These are phyloP conservation scores for Asarcornis scutulata DNA, from an alignment of 2,113 vertebrate genomes.

Conservation along the genomic window DNA sequence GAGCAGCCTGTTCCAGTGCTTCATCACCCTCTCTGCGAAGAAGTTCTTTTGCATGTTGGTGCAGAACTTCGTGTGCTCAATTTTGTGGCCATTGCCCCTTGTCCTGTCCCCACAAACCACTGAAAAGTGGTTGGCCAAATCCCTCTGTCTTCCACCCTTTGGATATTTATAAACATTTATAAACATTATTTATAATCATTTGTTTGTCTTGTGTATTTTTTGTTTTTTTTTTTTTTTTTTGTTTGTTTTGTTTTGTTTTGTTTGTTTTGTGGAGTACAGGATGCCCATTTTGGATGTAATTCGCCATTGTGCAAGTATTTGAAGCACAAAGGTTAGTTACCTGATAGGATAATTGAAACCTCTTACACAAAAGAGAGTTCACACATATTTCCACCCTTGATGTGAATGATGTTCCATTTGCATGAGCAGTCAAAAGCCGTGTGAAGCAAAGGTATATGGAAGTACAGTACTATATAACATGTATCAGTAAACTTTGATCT, in stretches of 20 bases:
- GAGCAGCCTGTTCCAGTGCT: no score
- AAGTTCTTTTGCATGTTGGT: no score
- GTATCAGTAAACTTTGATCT: background rate
- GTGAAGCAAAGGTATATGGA: background rate
- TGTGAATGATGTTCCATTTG: background rate
- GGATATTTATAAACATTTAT: no score
- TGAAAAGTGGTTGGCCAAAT: no score
- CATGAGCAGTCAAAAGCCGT: background rate
- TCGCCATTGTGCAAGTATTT: background rate
- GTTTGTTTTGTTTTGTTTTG: background rate
- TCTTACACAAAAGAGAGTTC: background rate
- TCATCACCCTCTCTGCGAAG: no score
- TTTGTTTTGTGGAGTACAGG: background rate
- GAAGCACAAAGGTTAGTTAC: background rate
- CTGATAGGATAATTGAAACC: background rate
- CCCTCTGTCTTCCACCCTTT: no score
- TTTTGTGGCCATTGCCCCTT: no score
- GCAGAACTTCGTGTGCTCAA: no score
- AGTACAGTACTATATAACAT: background rate
- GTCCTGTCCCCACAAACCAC: no score
- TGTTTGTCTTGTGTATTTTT: background rate
- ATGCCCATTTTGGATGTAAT: background rate
- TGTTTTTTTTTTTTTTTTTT: no score
- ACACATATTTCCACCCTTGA: background rate
- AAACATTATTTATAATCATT: no score